Evolutionary conservation across 2,888 invertebrate species (phyloP).

Genomic region (Sesia apiformis): DNA sequence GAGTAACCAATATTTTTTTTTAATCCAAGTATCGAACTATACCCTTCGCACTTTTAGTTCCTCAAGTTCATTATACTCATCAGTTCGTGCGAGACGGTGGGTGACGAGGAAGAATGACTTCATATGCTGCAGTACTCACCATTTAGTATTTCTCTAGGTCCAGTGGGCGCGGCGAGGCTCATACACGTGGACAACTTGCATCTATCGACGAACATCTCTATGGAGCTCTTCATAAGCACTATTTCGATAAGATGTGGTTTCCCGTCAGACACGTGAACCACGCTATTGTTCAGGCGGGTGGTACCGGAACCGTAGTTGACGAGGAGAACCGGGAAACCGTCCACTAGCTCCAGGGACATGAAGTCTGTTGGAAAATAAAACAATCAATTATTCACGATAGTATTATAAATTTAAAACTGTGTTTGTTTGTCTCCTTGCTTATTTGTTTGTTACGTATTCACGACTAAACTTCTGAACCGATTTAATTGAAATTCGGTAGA

Average conservation of each 20-base stretch:
- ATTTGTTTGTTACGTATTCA: too few species aligned
- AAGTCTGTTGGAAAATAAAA: conserved; percentile 78
- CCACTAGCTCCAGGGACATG: conserved; percentile 88
- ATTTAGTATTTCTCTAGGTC: conserved; percentile 83
- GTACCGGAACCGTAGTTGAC: conserved; percentile 93
- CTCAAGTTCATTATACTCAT: too few species aligned
- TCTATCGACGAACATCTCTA: conserved; percentile 86
- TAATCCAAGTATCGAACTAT: too few species aligned
- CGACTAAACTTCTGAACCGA: too few species aligned
- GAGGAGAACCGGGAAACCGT: conserved; percentile 87
- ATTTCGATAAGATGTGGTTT: conserved; percentile 92
- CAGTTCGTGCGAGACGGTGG: too few species aligned
- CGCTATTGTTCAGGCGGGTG: conserved; percentile 78
- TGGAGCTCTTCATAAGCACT: conserved; percentile 75
- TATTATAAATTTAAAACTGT: too few species aligned
- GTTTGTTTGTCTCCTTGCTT: too few species aligned
- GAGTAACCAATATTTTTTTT: too few species aligned
- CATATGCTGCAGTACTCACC: conserved; percentile 45
- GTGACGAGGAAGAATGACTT: too few species aligned
- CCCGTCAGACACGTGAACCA: conserved; percentile 86
- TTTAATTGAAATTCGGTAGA: too few species aligned
- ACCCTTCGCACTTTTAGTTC: too few species aligned
- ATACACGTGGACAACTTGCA: conserved; percentile 81
- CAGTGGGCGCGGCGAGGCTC: conserved; percentile 80
- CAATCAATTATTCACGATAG: background rate